Evolutionary conservation across 1,140 invertebrate genomes (phyloP), one percentile per base, ranked within the genome.

Genomic region (Drosophila albomicans): DNA sequence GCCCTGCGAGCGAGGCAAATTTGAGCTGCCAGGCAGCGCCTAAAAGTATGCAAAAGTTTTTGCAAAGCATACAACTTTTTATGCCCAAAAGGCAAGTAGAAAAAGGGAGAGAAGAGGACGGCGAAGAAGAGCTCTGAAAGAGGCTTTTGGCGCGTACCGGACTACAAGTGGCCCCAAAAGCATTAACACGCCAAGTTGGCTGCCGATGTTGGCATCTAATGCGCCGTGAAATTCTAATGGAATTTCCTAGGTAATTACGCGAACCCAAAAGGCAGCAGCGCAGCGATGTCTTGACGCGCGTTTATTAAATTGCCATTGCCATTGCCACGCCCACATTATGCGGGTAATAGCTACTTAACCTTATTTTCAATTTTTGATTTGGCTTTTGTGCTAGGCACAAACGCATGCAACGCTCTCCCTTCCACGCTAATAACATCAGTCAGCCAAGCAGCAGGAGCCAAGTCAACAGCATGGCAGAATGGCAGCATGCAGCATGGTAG

Each of bases 331-430:
- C 72, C 49, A 64, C 51, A 80, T 84, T 88, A 75, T 88, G 75
- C 58, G 69, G 52, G 52, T 88, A 88, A 88, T 89, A 88, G 85
- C 85, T 84, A 88, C 85, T 88, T 88, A 88, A 84, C 85, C 85
- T 89, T 88, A 88, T 88, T 88, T 88, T 88, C 85, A 89, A 88
- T 88, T 89, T 87, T 88, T 88, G 85, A 88, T 88, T 88, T 70
- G 78, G 65, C 75, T 72, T 25, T 57, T 78, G 68, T 82, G 61
- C 38, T 63, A 16, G 46, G 35, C 38, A 59, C 58, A 16, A 8
- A 28, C 65, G n/a, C 45, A 49, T 11, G 16, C 48, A 4, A 5
- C 38, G 5, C 16, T 25, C 32, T 3, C 28, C 25, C 30, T 1
- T 5, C 32, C 65, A 3, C 57, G 63, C 70, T 73, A 65, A 73